Evolutionary conservation across 2,888 invertebrate species (phyloP).

Genomic region (Pyrochroa serraticornis): DNA sequence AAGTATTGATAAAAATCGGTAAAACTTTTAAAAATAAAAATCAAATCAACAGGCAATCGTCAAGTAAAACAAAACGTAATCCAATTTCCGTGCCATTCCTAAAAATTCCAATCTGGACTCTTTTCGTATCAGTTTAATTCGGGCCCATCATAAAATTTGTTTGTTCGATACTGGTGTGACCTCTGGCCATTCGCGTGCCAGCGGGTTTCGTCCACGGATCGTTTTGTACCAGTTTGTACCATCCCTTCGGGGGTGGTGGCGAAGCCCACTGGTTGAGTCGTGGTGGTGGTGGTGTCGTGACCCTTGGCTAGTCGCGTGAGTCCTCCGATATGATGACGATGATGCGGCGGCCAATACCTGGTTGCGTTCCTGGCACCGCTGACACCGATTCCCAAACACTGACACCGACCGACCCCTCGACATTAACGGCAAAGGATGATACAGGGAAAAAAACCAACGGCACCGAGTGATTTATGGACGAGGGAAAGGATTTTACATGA

Average conservation of each 20-base stretch:
- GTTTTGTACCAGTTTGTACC: constrained; percentile 50
- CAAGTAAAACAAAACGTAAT: too few species aligned
- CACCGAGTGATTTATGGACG: constrained; percentile 26
- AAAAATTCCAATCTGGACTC: background rate
- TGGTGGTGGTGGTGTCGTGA: constrained; percentile 44
- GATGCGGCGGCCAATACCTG: constrained; percentile 40
- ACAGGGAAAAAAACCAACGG: constrained; percentile 20
- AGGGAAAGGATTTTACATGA: constrained; percentile 5
- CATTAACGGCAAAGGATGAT: constrained; percentile 13
- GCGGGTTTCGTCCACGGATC: constrained; percentile 35
- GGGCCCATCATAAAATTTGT: constrained; percentile 35
- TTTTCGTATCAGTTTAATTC: constrained; percentile 17
- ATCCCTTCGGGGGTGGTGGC: constrained; percentile 26
- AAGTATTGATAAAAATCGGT: too few species aligned
- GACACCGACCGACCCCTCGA: constrained; percentile 21
- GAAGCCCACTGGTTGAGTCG: constrained; percentile 36
- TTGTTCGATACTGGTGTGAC: constrained; percentile 57
- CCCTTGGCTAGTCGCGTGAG: constrained; percentile 58
- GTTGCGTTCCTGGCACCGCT: constrained; percentile 47
- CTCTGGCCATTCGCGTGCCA: constrained; percentile 58
- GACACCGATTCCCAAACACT: constrained; percentile 38
- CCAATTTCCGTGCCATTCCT: too few species aligned
- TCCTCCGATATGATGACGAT: constrained; percentile 32
- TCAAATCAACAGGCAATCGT: too few species aligned
- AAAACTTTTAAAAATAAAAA: too few species aligned